Base-by-base conservation (phyloP, 2,113 vertebrate genomes). In the Chrysochloris asiatica region DNA sequence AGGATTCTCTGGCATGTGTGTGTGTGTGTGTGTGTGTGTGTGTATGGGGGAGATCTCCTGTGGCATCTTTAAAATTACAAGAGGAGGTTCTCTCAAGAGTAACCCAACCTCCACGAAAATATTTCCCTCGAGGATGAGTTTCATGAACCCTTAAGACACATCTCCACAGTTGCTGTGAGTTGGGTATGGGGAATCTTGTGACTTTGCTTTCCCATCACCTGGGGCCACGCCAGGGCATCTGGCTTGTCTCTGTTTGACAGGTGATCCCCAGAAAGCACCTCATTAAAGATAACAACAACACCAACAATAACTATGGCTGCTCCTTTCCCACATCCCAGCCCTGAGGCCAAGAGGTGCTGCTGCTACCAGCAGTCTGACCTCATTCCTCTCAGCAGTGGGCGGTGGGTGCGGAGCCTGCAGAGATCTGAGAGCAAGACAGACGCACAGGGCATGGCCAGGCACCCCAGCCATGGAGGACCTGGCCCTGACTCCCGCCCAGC, bases 371-470 rank as follows among this genome's bases (percentile, higher is more conserved):
- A 47, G 83, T 84, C 81, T 96, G 91, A 94, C 95, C 96, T 97
- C 95, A 96, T 96, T 96, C 91, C 87, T 95, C 94, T 92, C 8
- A 0, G 86, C 77, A 94, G 96, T 96, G 94, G 96, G 96, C 82
- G 96, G 94, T 96, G 93, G 95, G 96, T 87, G 94, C 76, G 86
- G 91, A 95, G 84, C 83, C 94, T 76, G 47, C 69, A 61, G 91
- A 97, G 95, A 97, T 96, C 94, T 96, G 96, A 97, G 87, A 86
- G 91, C 69, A 94, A 95, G 95, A 92, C 95, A 90, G 96, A 93
- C 93, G 91, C 94, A 88, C 75, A 21, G 95, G 92, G 88, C 41
- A 1, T 24, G 78, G 94, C 93, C 77, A 43, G 85, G 96, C 87
- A 91, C 71, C 84, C 89, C 78, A 72, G 87, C 83, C 65, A 33